A percentile compares a stretch with the other conserved stretches of the same genome.
Evolutionary conservation across 2,113 vertebrate species (phyloP).

Genomic region (Chaetorhynchus papuensis): DNA sequence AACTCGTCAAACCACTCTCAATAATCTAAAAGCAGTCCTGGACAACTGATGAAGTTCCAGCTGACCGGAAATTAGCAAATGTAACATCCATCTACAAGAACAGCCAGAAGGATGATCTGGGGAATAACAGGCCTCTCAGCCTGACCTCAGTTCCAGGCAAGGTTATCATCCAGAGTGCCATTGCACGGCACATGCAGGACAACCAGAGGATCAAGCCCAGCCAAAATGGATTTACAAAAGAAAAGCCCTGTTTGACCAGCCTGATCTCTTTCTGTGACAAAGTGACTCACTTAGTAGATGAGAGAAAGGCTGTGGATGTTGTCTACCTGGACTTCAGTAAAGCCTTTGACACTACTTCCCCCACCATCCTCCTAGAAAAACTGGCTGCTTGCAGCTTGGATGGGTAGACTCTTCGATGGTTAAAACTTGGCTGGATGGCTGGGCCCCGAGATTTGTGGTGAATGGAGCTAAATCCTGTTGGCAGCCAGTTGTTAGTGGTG

Average conservation of each 20-base stretch:
- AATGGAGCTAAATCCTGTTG: neutral
- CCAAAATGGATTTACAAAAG: neutral
- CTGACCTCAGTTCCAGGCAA: neutral
- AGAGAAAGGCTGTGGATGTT: neutral
- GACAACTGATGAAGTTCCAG: neutral
- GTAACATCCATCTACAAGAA: neutral
- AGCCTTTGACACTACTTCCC: neutral
- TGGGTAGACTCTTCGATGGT: neutral
- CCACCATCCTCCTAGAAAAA: neutral
- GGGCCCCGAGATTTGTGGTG: neutral
- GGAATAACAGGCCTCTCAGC: neutral
- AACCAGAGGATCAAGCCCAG: neutral
- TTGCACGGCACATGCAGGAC: neutral
- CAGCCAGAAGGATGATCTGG: neutral
- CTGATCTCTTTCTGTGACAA: neutral
- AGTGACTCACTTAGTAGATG: neutral
- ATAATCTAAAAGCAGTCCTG: neutral
- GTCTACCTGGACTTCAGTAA: fast-evolving
- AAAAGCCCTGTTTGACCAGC: neutral
- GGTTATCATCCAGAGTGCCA: neutral
- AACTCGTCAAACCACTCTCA: neutral
- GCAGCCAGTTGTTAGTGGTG: neutral
- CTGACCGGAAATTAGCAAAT: neutral
- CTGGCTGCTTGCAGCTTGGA: neutral
- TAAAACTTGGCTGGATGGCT: neutral